phyloP scores from a whole-genome alignment of 2,797 vertebrate species.

The Todus mexicanus region DNA sequence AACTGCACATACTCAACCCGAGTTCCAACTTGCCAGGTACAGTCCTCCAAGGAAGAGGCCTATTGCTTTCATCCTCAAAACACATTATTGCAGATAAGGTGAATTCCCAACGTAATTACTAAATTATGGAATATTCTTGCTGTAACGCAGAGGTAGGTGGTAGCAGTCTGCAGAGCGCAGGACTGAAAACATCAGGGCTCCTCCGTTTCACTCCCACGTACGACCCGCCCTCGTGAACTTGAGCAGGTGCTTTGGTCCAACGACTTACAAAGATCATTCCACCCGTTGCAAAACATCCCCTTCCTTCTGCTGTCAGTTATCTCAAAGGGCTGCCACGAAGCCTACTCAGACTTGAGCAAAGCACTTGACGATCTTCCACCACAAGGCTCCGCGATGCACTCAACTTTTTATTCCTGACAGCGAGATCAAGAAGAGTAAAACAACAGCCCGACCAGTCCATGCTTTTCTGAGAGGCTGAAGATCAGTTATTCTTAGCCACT shows the following conservation, averaged over 20 bases:
- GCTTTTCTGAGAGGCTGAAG: neutral
- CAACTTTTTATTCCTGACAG: neutral
- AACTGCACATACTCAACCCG: neutral
- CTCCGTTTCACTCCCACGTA: neutral
- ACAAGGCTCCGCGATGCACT: neutral
- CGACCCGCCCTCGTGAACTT: neutral
- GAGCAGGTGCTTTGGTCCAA: neutral
- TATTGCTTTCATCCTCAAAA: slow-evolving; percentile 1
- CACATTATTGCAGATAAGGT: neutral
- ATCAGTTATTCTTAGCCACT: neutral
- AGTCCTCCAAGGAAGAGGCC: neutral
- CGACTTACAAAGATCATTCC: neutral
- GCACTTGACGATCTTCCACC: neutral
- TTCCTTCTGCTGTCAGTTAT: neutral
- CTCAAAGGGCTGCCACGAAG: neutral
- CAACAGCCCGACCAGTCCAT: neutral
- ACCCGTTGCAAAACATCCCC: neutral
- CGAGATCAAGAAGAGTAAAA: neutral
- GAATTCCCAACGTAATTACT: neutral
- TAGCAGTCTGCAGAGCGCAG: neutral
- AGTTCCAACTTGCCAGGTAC: slow-evolving; percentile 15
- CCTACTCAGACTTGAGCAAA: neutral
- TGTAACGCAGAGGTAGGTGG: neutral
- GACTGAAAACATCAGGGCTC: neutral
- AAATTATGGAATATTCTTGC: neutral